Percentiles rank a stretch among this genome's conserved stretches.
phyloP scores from a whole-genome alignment of 1,140 invertebrate species.

The Thaumetopoea pityocampa region DNA sequence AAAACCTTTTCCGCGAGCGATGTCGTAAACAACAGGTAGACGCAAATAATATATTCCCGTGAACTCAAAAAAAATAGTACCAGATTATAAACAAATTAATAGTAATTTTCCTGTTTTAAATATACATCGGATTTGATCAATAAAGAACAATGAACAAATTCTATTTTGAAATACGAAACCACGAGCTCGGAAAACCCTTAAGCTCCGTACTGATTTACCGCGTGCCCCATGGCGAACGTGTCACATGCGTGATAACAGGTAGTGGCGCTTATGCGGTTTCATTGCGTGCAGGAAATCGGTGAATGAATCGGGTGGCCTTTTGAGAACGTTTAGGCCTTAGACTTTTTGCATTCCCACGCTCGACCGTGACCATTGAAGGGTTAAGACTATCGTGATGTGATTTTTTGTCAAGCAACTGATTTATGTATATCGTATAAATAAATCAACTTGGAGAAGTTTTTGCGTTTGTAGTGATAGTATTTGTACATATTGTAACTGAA shows the following conservation, averaged over 20 bases:
- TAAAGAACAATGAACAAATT: not conserved
- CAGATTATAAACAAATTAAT: too few species aligned
- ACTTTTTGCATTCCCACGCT: conserved; percentile 69
- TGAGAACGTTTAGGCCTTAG: conserved; percentile 29
- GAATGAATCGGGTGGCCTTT: conserved; percentile 49
- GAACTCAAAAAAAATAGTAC: too few species aligned
- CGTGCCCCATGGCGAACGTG: conserved; percentile 28
- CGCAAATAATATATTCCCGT: too few species aligned
- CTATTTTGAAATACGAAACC: conserved; percentile 18
- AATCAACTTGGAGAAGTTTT: too few species aligned
- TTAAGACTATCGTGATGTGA: conserved; percentile 35
- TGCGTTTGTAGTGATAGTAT: too few species aligned
- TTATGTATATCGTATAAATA: too few species aligned
- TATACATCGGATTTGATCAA: too few species aligned
- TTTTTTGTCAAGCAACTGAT: conserved; percentile 9
- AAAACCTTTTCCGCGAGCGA: too few species aligned
- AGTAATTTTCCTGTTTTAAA: too few species aligned
- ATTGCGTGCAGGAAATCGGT: conserved; percentile 65
- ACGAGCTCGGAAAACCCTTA: conserved; percentile 32
- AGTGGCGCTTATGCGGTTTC: conserved; percentile 64
- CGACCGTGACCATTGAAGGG: conserved; percentile 31
- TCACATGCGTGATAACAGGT: conserved; percentile 42
- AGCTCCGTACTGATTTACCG: conserved; percentile 23
- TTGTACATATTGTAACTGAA: too few species aligned
- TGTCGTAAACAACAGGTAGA: too few species aligned